Base-by-base conservation (phyloP, 2,113 vertebrate species). In the Oplegnathus fasciatus region DNA sequence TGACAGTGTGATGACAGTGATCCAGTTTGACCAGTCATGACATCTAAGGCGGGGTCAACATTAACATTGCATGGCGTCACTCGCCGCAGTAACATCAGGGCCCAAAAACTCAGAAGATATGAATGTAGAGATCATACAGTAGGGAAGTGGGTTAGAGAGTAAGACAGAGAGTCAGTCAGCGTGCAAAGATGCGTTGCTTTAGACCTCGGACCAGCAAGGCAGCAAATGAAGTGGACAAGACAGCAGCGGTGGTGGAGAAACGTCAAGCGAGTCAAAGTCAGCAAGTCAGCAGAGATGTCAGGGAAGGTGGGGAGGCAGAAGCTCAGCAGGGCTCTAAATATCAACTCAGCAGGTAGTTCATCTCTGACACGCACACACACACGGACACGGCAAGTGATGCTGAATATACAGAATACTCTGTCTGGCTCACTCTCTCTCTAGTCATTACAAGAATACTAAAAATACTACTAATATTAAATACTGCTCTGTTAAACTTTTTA, bases 321-420 rank as follows among this genome's bases (percentile, higher is more conserved):
- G 37, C 54, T 77, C 34, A 34, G 34, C 46, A 86, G 84, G 75
- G 44, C 42, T 52, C 65, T 28, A 81, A 50, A 42, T 62, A 64
- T 69, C 92, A 93, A 79, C 89, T 96, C 37, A 91, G 87, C 90
- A 93, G 95, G 95, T 96, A 92, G 37, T 65, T 78, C 22, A 72
- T 66, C 18, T 75, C 32, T 82, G 60, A 60, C 14, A 32, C 32
- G 40, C 48, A 40, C 22, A 78, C 64, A 54, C 61, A 65, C 66
- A 82, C 30, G 44, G 55, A 70, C 26, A 30, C 60, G 34, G 6
- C 34, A 37, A n/a, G 18, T 22, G 5, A 64, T 54, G 48, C 57
- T 75, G 57, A 34, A 48, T 32, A 48, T 3, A 75, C 26, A 28
- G 32, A 26, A 32, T 24, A 9, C 42, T 42, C 40, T 72, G 32